Evolutionary conservation across 2,888 invertebrate species (phyloP), one percentile per base, ranked within the genome.

Genomic region (Plagodis pulveraria): DNA sequence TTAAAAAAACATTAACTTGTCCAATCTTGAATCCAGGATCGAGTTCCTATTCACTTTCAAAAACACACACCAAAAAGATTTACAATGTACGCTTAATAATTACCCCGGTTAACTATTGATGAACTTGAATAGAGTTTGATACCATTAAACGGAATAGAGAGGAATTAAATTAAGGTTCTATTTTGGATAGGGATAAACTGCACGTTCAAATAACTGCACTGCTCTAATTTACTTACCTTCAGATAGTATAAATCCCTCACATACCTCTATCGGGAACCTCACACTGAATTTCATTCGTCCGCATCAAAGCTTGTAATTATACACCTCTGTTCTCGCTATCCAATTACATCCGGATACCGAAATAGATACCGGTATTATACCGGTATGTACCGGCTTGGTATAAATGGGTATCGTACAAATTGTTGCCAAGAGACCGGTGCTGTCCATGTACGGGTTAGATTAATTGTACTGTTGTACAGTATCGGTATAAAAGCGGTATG

Each of bases 341-440:
- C 69, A 62, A 66, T 67, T 66, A 69, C 59, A 66, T 57, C 42
- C 58, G 56, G 61, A 60, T 63, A 59, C 66, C 63, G 62, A 60
- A 56, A 58, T 56, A 55, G 50, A 62, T 62, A 57, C 46, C 51
- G 50, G 53, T 52, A 42, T 42, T 12, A 42, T 42, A 44, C 57
- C 43, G 46, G 41, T 41, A 56, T 41, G 40, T 12, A 42, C 42
- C 42, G 42, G 41, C 22, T 40, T 45, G 36, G 59, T 47, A 55
- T 33, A 42, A 47, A 62, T 55, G 50, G 50, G 44, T 48, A 34
- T 47, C 9, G 59, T 58, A 67, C 63, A 64, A 65, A 67, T 67
- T 65, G 67, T 59, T 49, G 55, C 56, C 52, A 49, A 49, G 60
- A 60, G 51, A 59, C 60, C 59, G 38, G 35, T 22, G 35, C 54